Percentiles rank a stretch among this genome's conserved stretches.
phyloP scores from a whole-genome alignment of 2,888 invertebrate species.

The Meliscaeva auricollis region DNA sequence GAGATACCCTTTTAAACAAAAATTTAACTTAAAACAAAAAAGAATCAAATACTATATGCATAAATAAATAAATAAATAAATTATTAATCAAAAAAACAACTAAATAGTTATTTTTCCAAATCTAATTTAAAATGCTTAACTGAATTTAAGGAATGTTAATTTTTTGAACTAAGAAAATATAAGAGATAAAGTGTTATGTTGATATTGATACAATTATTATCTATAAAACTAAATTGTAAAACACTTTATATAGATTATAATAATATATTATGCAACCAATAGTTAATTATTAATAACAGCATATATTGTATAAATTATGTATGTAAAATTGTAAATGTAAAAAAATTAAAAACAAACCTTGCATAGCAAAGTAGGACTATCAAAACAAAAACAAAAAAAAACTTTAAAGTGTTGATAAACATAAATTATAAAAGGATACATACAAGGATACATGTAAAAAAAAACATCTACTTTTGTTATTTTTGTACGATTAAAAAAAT shows the following conservation, averaged over 20 bases:
- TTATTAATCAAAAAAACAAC: background rate
- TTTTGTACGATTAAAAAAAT: slow-evolving; percentile 69
- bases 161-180: slow-evolving; percentile 17
- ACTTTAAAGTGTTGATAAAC: slow-evolving; percentile 29
- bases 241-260: slow-evolving; percentile 56
- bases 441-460: slow-evolving; percentile 62
- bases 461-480: slow-evolving; percentile 68
- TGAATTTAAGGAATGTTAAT: slow-evolving; percentile 44
- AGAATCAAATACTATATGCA: slow-evolving; percentile 31
- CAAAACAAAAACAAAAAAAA: slow-evolving; percentile 7
- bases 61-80: background rate
- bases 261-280: slow-evolving; percentile 56
- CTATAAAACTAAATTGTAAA: slow-evolving; percentile 51
- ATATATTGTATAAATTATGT: slow-evolving; percentile 58
- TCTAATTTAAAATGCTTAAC: slow-evolving; percentile 33
- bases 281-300: slow-evolving; percentile 69
- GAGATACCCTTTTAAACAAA: slow-evolving; percentile 22
- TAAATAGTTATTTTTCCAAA: background rate
- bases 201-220: slow-evolving; percentile 63
- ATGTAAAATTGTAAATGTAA: slow-evolving; percentile 66
- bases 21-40: slow-evolving; percentile 3
- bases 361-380: slow-evolving; percentile 62
- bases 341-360: slow-evolving; percentile 29
- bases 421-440: slow-evolving; percentile 38
- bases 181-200: slow-evolving; percentile 49